phyloP scores from a whole-genome alignment of 2,113 vertebrate species.

The Ascaphus truei region DNA sequence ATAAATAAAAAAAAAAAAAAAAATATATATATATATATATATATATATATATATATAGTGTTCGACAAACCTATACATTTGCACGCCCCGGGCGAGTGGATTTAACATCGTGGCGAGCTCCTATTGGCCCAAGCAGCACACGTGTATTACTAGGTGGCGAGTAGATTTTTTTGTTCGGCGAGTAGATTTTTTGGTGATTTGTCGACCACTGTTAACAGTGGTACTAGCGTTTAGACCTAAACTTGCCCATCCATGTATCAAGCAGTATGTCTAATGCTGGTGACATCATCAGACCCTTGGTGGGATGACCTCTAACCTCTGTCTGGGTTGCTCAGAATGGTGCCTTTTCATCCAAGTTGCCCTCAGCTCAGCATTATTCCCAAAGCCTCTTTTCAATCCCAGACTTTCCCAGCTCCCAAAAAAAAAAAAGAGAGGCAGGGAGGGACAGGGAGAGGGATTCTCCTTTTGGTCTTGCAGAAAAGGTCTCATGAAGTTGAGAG shows the following conservation, averaged over 20 bases:
- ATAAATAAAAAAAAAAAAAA: too few species aligned
- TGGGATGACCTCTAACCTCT: constrained; percentile 56
- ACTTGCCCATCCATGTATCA: constrained; percentile 52
- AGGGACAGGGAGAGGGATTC: too few species aligned
- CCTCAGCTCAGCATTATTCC: constrained; percentile 25
- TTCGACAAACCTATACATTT: too few species aligned
- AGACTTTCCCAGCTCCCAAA: constrained; percentile 22
- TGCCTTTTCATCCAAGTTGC: constrained; percentile 29
- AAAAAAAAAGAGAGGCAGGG: background rate
- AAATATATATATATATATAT: too few species aligned
- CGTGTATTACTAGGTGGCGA: too few species aligned
- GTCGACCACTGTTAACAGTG: too few species aligned
- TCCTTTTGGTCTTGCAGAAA: constrained; percentile 13
- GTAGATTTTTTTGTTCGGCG: too few species aligned
- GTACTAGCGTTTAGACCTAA: background rate
- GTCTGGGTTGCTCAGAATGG: constrained; percentile 42
- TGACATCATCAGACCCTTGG: constrained; percentile 53
- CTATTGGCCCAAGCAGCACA: too few species aligned
- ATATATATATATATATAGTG: too few species aligned
- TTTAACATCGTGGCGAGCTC: too few species aligned
- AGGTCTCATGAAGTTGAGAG: constrained; percentile 11
- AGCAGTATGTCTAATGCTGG: constrained; percentile 56
- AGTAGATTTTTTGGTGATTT: too few species aligned
- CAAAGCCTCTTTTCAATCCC: constrained; percentile 25
- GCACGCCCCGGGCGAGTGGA: too few species aligned